Base-by-base conservation (phyloP, 2,113 vertebrate species). In the Saguinus midas region DNA sequence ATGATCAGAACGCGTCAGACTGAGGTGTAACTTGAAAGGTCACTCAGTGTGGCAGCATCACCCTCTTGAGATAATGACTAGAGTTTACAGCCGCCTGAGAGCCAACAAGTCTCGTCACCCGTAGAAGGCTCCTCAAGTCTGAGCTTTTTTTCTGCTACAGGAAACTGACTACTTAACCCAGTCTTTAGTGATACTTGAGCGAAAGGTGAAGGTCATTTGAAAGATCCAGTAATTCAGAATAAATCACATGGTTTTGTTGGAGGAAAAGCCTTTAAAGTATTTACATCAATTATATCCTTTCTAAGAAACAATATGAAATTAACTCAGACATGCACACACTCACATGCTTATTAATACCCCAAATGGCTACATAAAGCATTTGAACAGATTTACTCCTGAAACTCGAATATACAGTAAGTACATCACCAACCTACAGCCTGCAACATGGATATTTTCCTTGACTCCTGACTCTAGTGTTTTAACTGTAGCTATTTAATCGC, bases 71-170 rank as follows among this genome's bases (percentile, higher is more conserved):
- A 55, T 8, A 55, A 27, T 2, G 0, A n/a, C 45, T 57, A 58
- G 68, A 55, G 35, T 14, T 10, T 1, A 0, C 29, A n/a, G 37
- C 0, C 1, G 79, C 29, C 8, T 0, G 9, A 12, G 10, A 37
- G n/a, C 29, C 78, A 20, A 5, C 21, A 35, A 5, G 6, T 13
- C 13, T 27, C 9, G 4, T 25, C n/a, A 18, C 43, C 23, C 27
- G 1, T 0, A 11, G 48, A 61, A 32, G 40, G 45, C 1, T 1
- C 5, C 29, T 29, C 3, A 2, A 58, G 52, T 18, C 48, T 5
- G 35, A 17, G 29, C 7, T 21, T 14, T 25, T 25, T 3, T 8
- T 16, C 35, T 11, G 13, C 52, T 25, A 2, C 7, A 8, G 27
- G 16, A 29, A 78, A 45, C 35, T 3, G 14, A 61, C 32, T 6